These are phyloP conservation scores for Raja brachyura DNA, from an alignment of 2,113 vertebrate genomes.

Conservation along the genomic window DNA sequence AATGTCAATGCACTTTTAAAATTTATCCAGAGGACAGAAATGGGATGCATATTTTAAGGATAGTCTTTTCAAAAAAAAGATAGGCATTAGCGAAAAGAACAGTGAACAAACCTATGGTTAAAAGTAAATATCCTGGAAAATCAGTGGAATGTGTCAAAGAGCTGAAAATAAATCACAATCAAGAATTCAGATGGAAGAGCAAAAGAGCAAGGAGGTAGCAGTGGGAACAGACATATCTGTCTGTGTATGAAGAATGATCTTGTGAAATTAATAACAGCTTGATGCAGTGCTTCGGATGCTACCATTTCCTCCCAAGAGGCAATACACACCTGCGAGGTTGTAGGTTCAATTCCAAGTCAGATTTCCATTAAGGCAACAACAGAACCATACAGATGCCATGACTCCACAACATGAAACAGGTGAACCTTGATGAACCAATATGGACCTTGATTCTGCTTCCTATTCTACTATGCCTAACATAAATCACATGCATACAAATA, in stretches of 20 bases:
- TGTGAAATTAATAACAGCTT: not conserved
- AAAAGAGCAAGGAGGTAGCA: not conserved
- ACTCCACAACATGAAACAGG: not conserved
- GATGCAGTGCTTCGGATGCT: not conserved
- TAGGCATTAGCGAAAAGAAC: too few relatives aligned
- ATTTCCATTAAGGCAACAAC: not conserved
- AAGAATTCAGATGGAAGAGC: not conserved
- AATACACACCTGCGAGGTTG: not conserved
- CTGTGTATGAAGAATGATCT: not conserved
- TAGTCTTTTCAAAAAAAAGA: not conserved
- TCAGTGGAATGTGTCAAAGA: not conserved
- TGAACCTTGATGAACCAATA: too few relatives aligned
- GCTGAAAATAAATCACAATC: not conserved
- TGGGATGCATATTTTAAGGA: not conserved
- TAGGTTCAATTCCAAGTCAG: not conserved
- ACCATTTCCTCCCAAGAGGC: not conserved
- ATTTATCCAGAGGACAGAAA: not conserved
- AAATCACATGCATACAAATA: not conserved
- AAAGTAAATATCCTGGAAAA: not conserved
- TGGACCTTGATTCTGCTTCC: not conserved
- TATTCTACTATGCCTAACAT: not conserved
- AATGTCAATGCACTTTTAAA: not conserved
- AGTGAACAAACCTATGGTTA: not conserved
- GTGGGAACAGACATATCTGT: not conserved
- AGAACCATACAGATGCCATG: not conserved